Conservation (phyloP, 2,888 invertebrate species). For the Proisotoma minuta region DNA sequence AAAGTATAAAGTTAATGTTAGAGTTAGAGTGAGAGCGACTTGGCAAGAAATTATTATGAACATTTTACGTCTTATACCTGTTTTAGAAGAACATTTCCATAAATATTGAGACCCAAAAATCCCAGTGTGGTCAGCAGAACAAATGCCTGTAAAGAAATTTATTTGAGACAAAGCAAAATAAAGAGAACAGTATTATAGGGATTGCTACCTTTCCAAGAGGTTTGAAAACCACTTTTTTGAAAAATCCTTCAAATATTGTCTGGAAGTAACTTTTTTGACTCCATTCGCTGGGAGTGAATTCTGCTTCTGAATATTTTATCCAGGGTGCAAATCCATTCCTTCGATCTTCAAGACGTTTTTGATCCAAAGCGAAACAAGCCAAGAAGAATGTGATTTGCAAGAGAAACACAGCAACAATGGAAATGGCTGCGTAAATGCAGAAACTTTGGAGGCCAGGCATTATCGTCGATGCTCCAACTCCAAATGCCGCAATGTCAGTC, state of each 20-base stretch:
- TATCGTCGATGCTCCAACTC: constrained; percentile 73
- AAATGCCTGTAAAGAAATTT: constrained; percentile 52
- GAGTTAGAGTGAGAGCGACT: no score
- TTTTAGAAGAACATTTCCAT: constrained; percentile 62
- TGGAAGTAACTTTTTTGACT: constrained; percentile 59
- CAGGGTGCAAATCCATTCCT: constrained; percentile 66
- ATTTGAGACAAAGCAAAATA: constrained; percentile 8
- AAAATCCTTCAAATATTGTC: constrained; percentile 58
- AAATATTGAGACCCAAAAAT: constrained; percentile 60
- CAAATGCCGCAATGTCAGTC: constrained; percentile 73
- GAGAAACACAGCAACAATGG: constrained; percentile 68
- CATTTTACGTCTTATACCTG: no score
- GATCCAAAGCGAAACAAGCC: constrained; percentile 70
- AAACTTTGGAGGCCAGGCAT: constrained; percentile 74
- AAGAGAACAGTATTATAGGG: no score
- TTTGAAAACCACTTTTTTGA: constrained; percentile 63
- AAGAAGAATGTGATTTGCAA: constrained; percentile 74
- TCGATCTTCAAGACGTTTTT: constrained; percentile 59
- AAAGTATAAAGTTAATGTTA: no score
- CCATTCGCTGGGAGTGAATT: constrained; percentile 55
- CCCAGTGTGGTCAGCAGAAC: constrained; percentile 60
- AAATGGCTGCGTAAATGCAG: constrained; percentile 72
- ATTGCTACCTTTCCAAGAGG: constrained; percentile 63
- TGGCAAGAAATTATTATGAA: no score
- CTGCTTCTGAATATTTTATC: constrained; percentile 57